A percentile compares a stretch with the other conserved stretches of the same genome.
Conservation (phyloP, 1,140 invertebrate species). For the Belonocnema kinseyi region DNA sequence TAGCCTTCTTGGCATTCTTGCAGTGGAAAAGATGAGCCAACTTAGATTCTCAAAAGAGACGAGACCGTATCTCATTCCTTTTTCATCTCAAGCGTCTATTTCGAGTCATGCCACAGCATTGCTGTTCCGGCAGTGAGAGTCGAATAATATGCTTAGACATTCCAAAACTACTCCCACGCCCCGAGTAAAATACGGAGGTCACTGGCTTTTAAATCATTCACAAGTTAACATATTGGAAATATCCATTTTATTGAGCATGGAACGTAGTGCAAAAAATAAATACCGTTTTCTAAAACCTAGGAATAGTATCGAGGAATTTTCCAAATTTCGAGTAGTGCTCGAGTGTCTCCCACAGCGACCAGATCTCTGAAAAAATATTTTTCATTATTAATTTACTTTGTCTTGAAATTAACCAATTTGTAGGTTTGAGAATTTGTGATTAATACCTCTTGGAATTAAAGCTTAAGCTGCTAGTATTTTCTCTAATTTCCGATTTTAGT, state of each 20-base stretch:
- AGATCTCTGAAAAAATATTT: slow-evolving; percentile 63
- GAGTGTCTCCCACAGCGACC: slow-evolving; percentile 63
- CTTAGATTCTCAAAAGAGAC: neutral
- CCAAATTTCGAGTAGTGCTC: slow-evolving; percentile 69
- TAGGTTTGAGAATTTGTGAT: neutral
- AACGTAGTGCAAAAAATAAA: slow-evolving; percentile 19
- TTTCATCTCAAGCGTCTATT: slow-evolving; percentile 28
- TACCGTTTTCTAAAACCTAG: slow-evolving; percentile 37
- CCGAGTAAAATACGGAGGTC: neutral
- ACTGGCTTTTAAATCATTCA: too few relatives aligned
- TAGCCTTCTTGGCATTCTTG: neutral
- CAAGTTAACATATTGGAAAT: neutral
- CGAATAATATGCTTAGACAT: neutral
- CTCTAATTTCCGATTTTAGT: slow-evolving; percentile 59
- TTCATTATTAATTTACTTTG: neutral
- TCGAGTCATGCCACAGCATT: slow-evolving; percentile 12
- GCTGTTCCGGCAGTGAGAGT: neutral
- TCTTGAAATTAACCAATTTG: too few relatives aligned
- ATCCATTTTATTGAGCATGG: neutral
- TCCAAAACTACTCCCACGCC: neutral
- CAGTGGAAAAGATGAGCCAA: neutral
- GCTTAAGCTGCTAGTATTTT: slow-evolving; percentile 63
- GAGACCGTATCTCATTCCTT: slow-evolving; percentile 15
- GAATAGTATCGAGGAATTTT: slow-evolving; percentile 62
- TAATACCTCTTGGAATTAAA: slow-evolving; percentile 70